Evolutionary conservation across 2,113 vertebrate species (phyloP), one percentile per base, ranked within the genome.

Genomic region (Phodopus roborovskii): DNA sequence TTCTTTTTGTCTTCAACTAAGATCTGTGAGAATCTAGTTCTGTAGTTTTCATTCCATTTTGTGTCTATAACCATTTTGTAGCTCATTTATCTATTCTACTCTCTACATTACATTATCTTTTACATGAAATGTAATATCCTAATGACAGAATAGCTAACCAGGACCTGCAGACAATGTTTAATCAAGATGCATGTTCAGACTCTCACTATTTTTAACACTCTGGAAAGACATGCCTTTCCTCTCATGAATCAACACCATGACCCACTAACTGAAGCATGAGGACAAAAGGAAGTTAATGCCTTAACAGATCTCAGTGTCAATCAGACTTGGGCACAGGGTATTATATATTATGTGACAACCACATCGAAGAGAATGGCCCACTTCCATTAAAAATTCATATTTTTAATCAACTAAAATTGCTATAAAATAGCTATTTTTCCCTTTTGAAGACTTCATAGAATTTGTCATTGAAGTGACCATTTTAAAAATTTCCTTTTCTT

Each of bases 11-110:
- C 58, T 79, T 83, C 68, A 50, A 91, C 74, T 33, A 75, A 58
- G 30, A 82, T 64, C 36, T 22, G 24, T 92, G 73, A 19, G 94
- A 90, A 97, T 96, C 60, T 92, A 88, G 58, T 94, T 98, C 62
- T 60, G 30, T n/a, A 70, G 75, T 82, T 85, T 85, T 45, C 28
- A 30, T 96, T 96, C 56, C n/a, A 94, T 77, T n/a, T 88, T 93
- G 0, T 93, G 71, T 89, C 90, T 82, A 45, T 90, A 94, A 78
- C 50, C 62, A 78, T 94, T 62, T 64, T 30, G 24, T 70, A 56
- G 73, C 56, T 82, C n/a, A 53, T 96, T 97, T 86, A 1, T 96
- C 60, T 84, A 3, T 10, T 90, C 50, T 28, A 78, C 71, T 70
- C 22, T 39, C 39, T 96, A 58, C 17, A 84, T 26, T 73, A 45